Evolutionary conservation across 2,113 vertebrate species (phyloP).

Genomic region (Pogonocichla stellata): DNA sequence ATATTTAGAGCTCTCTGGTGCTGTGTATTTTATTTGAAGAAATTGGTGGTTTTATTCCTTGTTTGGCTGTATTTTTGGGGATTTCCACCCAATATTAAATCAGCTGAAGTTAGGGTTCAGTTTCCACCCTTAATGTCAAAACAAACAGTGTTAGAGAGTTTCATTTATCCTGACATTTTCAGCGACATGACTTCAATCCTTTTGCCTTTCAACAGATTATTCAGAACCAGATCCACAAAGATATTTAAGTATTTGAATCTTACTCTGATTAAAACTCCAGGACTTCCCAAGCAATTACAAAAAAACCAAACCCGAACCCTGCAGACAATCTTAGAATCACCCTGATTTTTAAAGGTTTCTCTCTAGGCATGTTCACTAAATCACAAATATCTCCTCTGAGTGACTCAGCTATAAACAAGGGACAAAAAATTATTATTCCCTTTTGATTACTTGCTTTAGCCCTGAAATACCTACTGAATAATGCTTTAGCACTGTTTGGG

Average conservation of each 20-base stretch:
- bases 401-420: not conserved
- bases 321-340: not conserved
- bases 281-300: not conserved
- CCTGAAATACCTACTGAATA: not conserved
- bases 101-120: not conserved
- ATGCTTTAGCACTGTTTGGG: not conserved
- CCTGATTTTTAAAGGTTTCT: not conserved
- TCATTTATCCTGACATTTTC: not conserved
- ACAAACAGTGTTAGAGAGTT: not conserved
- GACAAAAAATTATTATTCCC: not conserved
- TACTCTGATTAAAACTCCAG: not conserved
- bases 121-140: not conserved
- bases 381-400: not conserved
- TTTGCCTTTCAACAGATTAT: not conserved
- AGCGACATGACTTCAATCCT: not conserved
- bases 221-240: not conserved
- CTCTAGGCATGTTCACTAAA: not conserved
- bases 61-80: not conserved
- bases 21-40: not conserved
- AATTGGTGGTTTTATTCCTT: not conserved
- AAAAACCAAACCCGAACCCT: not conserved
- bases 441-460: not conserved
- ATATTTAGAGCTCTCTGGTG: not conserved
- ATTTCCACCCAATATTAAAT: not conserved
- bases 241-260: not conserved